Conservation (phyloP, 2,797 vertebrate genomes). For the Acanthis flammea region DNA sequence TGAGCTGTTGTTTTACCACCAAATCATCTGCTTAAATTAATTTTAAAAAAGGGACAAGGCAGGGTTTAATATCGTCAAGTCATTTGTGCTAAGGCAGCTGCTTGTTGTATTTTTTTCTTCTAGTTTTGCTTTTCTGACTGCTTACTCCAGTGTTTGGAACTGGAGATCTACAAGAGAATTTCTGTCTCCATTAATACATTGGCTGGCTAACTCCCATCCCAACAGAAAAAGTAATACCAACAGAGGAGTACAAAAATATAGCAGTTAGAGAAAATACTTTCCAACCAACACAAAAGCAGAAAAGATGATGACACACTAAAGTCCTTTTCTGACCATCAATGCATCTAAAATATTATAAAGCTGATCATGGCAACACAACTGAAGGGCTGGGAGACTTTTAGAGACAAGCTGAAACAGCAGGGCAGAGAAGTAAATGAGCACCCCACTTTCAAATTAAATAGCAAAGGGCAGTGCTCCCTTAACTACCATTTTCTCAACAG, state of each 20-base stretch:
- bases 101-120: neutral
- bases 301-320: neutral
- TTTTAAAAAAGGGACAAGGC: neutral
- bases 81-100: neutral
- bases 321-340: neutral
- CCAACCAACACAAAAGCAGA: neutral
- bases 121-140: neutral
- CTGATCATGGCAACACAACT: neutral
- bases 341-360: neutral
- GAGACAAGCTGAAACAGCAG: neutral
- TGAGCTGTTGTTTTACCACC: neutral
- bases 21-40: neutral
- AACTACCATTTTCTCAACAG: neutral
- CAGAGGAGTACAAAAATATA: neutral
- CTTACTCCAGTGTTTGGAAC: neutral
- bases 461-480: neutral
- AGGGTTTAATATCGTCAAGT: neutral
- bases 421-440: neutral
- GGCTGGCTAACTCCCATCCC: neutral
- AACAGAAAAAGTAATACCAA: neutral
- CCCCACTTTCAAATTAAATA: neutral
- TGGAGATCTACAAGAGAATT: neutral
- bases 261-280: neutral
- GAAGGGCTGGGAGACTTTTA: neutral
- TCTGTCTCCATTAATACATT: neutral